Percentiles rank a stretch among this genome's conserved stretches.
Evolutionary conservation across 2,888 invertebrate species (phyloP).

Genomic region (Pristionchus arcanus): DNA sequence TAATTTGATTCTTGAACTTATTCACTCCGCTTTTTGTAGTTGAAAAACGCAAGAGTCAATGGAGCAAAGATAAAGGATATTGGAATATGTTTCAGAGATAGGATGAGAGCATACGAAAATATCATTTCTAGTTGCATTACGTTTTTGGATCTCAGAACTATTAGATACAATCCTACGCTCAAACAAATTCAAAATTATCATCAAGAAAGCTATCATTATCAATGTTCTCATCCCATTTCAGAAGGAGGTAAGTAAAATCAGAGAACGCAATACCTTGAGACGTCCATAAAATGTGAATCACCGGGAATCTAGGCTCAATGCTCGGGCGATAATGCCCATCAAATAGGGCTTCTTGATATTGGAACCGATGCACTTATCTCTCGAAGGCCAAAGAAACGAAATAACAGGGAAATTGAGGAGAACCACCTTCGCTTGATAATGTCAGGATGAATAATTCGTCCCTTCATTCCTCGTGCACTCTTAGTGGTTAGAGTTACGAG

Average conservation of each 20-base stretch:
- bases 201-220: too few relatives aligned
- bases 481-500: neutral
- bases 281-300: neutral
- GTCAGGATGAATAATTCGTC: too few relatives aligned
- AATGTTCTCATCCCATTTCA: neutral
- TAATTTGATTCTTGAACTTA: too few relatives aligned
- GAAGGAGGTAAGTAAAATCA: neutral
- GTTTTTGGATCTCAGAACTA: too few relatives aligned
- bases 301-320: neutral
- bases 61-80: too few relatives aligned
- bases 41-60: too few relatives aligned
- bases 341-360: neutral
- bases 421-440: neutral
- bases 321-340: neutral
- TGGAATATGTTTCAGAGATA: too few relatives aligned
- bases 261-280: neutral
- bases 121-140: too few relatives aligned
- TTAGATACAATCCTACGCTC: too few relatives aligned
- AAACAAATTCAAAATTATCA: too few relatives aligned
- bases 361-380: neutral
- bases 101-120: too few relatives aligned
- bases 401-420: neutral
- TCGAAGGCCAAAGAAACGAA: neutral
- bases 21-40: too few relatives aligned
- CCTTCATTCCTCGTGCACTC: neutral